Conservation (phyloP, 2,113 vertebrate species). For the Oostethus manadensis region DNA sequence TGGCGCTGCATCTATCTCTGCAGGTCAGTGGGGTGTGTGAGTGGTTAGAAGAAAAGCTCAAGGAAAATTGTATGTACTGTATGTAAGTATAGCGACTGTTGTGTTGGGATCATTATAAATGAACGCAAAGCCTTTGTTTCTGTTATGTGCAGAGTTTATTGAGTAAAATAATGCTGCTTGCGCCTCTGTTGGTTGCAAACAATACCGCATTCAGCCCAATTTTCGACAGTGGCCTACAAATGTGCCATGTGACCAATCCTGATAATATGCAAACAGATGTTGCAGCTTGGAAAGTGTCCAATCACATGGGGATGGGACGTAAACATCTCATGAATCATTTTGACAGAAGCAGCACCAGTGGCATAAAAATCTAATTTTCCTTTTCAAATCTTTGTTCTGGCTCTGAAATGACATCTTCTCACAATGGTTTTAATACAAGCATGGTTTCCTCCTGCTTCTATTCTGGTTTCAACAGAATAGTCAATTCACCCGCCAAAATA, state of each 20-base stretch:
- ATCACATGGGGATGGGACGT: not conserved
- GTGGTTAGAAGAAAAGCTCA: too few species aligned
- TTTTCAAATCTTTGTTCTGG: slow-evolving; percentile 20
- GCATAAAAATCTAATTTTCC: not conserved
- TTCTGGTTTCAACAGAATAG: slow-evolving; percentile 52
- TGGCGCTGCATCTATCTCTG: too few species aligned
- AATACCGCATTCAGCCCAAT: not conserved
- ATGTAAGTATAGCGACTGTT: too few species aligned
- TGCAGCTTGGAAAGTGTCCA: slow-evolving; percentile 40
- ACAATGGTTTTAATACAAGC: slow-evolving; percentile 34
- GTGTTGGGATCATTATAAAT: too few species aligned
- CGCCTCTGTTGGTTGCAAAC: too few species aligned
- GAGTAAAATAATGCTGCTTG: too few species aligned
- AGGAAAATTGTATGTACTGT: too few species aligned
- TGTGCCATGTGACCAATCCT: slow-evolving; percentile 37
- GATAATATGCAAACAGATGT: slow-evolving; percentile 55
- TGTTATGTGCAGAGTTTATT: too few species aligned
- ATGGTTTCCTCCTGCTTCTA: slow-evolving; percentile 41
- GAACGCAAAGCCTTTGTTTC: too few species aligned
- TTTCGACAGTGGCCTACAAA: slow-evolving; percentile 9
- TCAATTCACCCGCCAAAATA: slow-evolving; percentile 48
- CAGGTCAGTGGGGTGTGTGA: too few species aligned
- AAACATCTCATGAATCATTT: not conserved
- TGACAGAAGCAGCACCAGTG: not conserved
- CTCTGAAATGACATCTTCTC: slow-evolving; percentile 49